Evolutionary conservation across 1,140 invertebrate genomes (phyloP), one percentile per base, ranked within the genome.

Genomic region (Phymastichus coffea): DNA sequence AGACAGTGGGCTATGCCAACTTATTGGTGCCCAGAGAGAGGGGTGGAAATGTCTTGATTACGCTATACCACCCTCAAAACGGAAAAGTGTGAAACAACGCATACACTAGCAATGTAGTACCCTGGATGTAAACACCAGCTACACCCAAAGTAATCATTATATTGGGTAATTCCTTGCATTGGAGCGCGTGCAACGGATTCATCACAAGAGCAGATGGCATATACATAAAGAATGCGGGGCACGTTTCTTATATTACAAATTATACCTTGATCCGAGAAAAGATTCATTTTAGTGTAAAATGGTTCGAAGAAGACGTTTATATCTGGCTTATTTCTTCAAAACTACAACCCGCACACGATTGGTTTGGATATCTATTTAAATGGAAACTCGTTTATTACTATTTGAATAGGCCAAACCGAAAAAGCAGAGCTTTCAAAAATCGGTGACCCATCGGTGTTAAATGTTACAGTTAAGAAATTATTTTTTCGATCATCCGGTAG

Each of bases 321-420:
- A 48, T 61, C 30, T 4, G 59, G 51, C 38, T 61, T 61, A 15
- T 46, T 35, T 47, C 47, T 55, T 0, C 41, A 49, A 38, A 61
- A 53, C 58, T 43, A 61, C 6, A 61, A 46, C 10, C 25, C 54
- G 25, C 37, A 63, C 26, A 51, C 12, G 17, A 46, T 38, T 46
- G 37, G 28, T 40, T 48, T 37, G n/a, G 23, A 41, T 51, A 22
- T 55, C 30, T 52, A 49, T 30, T 60, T 22, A 15, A 19, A 44
- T 54, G 62, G 62, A 28, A 53, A 26, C 46, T 63, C 62, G 41
- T 59, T 63, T 3, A 60, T 20, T 19, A 59, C 54, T n/a, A 63
- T n/a, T 44, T 55, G 41, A 20, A 63, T 53, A 3, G 61, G 61
- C 55, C 61, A 64, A 35, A 64, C 20, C n/a, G 63, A 60, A 20